Conservation (phyloP, 1,140 invertebrate species). For the Orchesella cincta region DNA sequence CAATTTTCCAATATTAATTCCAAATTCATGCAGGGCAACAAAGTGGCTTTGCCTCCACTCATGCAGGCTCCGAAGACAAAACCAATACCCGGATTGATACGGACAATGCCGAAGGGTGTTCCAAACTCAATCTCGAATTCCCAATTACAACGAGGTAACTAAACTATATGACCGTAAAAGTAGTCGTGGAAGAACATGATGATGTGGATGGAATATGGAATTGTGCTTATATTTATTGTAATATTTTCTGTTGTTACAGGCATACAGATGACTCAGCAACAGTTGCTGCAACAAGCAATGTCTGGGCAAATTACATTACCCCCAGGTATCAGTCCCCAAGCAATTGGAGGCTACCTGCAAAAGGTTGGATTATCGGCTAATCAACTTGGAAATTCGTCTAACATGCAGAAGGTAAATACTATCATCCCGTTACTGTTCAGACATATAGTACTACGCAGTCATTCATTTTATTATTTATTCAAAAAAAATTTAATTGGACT, state of each 20-base stretch:
- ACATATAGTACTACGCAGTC: conserved; percentile 1
- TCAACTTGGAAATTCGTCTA: background rate
- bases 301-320: conserved; percentile 9
- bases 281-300: conserved; percentile 18
- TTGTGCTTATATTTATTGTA: background rate
- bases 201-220: background rate
- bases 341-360: background rate
- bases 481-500: background rate
- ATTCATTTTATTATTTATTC: background rate
- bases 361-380: conserved; percentile 1
- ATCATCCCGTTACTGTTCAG: background rate
- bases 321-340: background rate
- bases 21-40: conserved; percentile 4
- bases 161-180: too few species aligned
- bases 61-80: conserved; percentile 47
- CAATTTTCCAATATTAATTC: conserved; percentile 5
- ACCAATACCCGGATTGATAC: conserved; percentile 49
- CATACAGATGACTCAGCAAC: background rate
- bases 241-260: background rate
- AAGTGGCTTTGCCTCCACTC: conserved; percentile 43
- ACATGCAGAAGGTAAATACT: background rate
- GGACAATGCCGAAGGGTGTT: conserved; percentile 41
- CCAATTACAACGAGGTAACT: conserved; percentile 44
- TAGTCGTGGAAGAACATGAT: background rate
- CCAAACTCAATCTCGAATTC: conserved; percentile 31